Evolutionary conservation across 2,113 vertebrate species (phyloP).

Genomic region (Nyctibius bracteatus): DNA sequence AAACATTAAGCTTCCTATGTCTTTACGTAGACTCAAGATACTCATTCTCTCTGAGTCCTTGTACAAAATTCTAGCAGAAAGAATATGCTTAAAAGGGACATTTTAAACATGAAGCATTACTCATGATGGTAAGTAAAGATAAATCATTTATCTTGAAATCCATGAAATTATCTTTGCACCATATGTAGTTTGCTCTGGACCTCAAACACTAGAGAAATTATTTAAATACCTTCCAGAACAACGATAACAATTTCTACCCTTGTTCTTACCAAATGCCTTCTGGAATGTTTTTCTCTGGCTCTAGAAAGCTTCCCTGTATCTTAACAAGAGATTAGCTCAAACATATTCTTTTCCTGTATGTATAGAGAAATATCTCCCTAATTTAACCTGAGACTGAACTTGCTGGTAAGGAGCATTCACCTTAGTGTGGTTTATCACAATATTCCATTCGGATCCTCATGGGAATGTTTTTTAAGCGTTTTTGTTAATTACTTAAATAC

Average conservation of each 20-base stretch:
- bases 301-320: neutral
- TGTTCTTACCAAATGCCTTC: neutral
- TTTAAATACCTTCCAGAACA: neutral
- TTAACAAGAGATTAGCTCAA: neutral
- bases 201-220: neutral
- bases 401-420: neutral
- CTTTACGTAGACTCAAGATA: neutral
- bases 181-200: neutral
- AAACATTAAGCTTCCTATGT: neutral
- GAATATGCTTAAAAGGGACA: neutral
- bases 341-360: neutral
- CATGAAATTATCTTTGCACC: neutral
- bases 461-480: neutral
- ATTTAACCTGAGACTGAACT: neutral
- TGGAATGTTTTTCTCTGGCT: neutral
- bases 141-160: neutral
- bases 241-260: neutral
- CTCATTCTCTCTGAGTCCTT: neutral
- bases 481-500: neutral
- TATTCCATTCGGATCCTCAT: neutral
- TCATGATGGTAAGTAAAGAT: neutral
- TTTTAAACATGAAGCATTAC: neutral
- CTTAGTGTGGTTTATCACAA: neutral
- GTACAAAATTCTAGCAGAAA: neutral
- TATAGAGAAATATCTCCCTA: neutral